A percentile compares a stretch with the other conserved stretches of the same genome.
Evolutionary conservation across 2,888 invertebrate species (phyloP).

Genomic region (Lepas anatifera): DNA sequence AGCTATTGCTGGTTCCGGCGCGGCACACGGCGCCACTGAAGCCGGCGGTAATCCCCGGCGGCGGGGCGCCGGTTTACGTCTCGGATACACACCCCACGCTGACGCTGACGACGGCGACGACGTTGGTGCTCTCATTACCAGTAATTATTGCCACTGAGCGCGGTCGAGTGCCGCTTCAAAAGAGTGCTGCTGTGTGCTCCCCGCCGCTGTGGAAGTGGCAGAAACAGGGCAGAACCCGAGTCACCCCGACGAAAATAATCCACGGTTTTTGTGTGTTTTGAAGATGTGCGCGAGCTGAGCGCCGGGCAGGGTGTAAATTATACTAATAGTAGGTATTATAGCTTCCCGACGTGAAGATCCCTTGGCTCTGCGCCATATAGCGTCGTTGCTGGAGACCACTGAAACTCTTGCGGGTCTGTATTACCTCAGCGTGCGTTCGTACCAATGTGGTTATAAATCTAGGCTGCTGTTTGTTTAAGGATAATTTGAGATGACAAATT

Average conservation of each 20-base stretch:
- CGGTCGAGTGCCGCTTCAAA: neutral
- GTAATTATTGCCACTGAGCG: neutral
- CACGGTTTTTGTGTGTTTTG: constrained; percentile 4
- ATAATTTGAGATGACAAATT: too few species aligned
- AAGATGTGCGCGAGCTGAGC: neutral
- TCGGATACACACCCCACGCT: neutral
- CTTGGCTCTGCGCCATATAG: too few species aligned
- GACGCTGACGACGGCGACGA: neutral
- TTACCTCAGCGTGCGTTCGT: too few species aligned
- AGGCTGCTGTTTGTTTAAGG: too few species aligned
- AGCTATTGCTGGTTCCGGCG: constrained; percentile 9
- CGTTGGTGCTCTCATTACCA: neutral
- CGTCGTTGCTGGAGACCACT: too few species aligned
- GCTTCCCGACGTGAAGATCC: too few species aligned
- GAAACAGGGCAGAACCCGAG: too few species aligned
- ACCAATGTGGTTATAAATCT: too few species aligned
- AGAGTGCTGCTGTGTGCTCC: neutral
- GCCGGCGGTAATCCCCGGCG: neutral
- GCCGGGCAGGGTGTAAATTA: neutral
- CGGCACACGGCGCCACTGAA: neutral
- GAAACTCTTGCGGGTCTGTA: too few species aligned
- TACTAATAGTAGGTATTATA: too few species aligned
- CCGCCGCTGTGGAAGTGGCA: neutral
- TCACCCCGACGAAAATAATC: neutral
- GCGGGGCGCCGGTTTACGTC: neutral